Evolutionary conservation across 2,113 vertebrate genomes (phyloP).

Genomic region (Hepsetus odoe): DNA sequence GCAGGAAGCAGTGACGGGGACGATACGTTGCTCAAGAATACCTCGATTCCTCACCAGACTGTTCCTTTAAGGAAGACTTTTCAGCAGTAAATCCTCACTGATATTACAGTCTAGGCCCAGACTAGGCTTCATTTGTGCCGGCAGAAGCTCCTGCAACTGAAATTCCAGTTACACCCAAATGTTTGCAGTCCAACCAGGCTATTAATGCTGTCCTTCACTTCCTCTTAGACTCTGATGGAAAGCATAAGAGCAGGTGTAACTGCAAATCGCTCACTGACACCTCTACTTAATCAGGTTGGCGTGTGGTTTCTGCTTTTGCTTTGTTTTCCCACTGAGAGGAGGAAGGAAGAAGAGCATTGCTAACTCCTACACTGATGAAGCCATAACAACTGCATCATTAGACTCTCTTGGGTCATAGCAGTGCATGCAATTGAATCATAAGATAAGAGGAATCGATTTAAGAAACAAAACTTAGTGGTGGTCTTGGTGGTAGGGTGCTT

Average conservation of each 20-base stretch:
- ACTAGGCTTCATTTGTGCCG: not conserved
- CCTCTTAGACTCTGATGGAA: not conserved
- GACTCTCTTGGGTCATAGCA: not conserved
- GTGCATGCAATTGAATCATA: conserved; percentile 13
- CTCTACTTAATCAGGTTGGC: not conserved
- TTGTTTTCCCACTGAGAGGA: not conserved
- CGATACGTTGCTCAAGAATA: too few species aligned
- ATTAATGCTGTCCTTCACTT: too few species aligned
- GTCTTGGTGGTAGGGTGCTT: too few species aligned
- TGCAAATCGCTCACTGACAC: not conserved
- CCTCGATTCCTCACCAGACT: too few species aligned
- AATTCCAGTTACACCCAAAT: not conserved
- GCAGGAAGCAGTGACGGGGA: too few species aligned
- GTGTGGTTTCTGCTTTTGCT: not conserved
- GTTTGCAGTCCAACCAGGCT: not conserved
- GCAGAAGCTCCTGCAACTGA: too few species aligned
- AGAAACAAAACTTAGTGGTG: not conserved
- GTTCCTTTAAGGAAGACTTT: too few species aligned
- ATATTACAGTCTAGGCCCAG: not conserved
- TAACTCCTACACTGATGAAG: not conserved
- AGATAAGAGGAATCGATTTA: not conserved
- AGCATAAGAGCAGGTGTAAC: not conserved
- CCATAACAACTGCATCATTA: conserved; percentile 20
- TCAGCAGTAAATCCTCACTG: too few species aligned
- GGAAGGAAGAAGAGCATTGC: not conserved